Base-by-base conservation (phyloP, 2,797 vertebrate genomes). In the Sebastes kiyomatsui region DNA sequence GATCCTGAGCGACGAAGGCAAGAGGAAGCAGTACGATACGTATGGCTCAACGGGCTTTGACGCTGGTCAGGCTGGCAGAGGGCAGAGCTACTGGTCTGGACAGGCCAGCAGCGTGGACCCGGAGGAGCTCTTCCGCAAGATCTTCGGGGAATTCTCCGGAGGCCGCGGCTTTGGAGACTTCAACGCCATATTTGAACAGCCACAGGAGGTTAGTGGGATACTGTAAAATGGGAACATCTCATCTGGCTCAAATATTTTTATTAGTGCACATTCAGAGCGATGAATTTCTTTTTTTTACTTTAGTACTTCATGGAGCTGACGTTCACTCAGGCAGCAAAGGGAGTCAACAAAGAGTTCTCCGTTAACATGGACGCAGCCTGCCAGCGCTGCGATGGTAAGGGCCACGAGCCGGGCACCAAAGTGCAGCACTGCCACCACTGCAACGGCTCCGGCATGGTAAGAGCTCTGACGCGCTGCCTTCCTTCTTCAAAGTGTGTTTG, bases 241-340 rank as follows among this genome's bases (percentile, higher is more conserved):
- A 25, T 32, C 14, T 69, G 20, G 0, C 67, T 7, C 52, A 61
- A 1, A 46, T 78, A 66, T 32, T 33, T 59, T 70, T 68, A 7
- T 55, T 1, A 1, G 4, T 42, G 20, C n/a, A 10, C 54, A 5
- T 71, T 62, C 4, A 55, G 11, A 71, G 11, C 7, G 6, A 64
- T 55, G 11, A 2, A 30, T 18, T 27, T 80, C 9, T 20, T 11
- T 56, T 66, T 62, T 38, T 28, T 30, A 2, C 27, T 18, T 28
- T 79, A 99, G 98, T 98, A 97, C 66, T 91, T 97, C 81, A 99
- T 99, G 98, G 98, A 99, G 60, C 92, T 99, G 92, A 99, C 98
- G 0, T 99, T 99, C 94, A 96, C 88, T 65, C 98, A 99, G 78
- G 99, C 99, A 12, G 98, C 98, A 27, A 99, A 99, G 90, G 99